phyloP scores from a whole-genome alignment of 2,113 vertebrate species.

The Circaetus cinerascens region DNA sequence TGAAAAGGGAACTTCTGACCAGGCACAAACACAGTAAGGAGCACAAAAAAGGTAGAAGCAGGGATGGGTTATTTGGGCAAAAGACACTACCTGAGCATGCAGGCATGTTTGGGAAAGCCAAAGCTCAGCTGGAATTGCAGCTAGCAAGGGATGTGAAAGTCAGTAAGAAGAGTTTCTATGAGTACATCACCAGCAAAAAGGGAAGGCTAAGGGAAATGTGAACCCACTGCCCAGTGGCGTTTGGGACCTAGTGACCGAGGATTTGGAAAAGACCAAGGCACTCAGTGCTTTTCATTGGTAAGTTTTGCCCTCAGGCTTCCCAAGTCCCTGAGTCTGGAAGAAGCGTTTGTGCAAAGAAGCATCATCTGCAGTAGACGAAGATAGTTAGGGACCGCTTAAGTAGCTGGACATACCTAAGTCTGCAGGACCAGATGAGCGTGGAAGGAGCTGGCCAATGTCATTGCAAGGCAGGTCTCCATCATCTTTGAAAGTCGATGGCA shows the following conservation, averaged over 20 bases:
- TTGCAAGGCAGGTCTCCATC: not conserved
- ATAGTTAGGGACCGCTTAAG: not conserved
- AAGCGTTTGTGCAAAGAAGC: not conserved
- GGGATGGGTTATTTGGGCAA: not conserved
- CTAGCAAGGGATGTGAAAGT: not conserved
- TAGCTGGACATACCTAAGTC: not conserved
- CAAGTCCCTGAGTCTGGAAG: not conserved
- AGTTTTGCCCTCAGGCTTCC: not conserved
- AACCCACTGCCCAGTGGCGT: not conserved
- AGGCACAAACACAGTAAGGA: not conserved
- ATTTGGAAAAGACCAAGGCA: not conserved
- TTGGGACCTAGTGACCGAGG: not conserved
- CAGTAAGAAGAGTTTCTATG: not conserved
- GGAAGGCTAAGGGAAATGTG: not conserved
- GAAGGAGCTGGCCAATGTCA: not conserved
- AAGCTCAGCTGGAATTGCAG: not conserved
- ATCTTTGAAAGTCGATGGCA: not conserved
- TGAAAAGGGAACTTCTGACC: not conserved
- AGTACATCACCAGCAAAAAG: not conserved
- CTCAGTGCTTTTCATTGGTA: not conserved
- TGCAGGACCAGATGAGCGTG: not conserved
- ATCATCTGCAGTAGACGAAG: not conserved
- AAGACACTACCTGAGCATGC: not conserved
- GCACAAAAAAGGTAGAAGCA: not conserved
- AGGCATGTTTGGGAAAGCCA: not conserved